Base-by-base conservation (phyloP, 1,140 invertebrate species). In the Bicyclus anynana region DNA sequence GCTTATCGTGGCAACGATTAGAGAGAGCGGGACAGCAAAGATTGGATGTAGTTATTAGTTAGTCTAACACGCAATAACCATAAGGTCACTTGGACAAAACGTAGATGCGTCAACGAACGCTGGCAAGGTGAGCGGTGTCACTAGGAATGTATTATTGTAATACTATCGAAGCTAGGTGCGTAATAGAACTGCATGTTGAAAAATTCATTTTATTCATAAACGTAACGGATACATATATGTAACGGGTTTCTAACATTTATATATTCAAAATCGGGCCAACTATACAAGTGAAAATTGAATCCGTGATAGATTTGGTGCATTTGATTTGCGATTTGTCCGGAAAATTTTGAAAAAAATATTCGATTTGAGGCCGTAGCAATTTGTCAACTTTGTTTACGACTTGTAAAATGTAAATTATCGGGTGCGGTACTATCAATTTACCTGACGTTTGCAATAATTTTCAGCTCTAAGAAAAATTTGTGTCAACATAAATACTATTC, bases 71-170 rank as follows among this genome's bases (percentile, higher is more conserved):
- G 77, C 74, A 73, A 62, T 74, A 74, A 66, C 70, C 67, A 67
- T 83, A 83, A 87, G 84, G 84, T 87, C 84, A 74, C 72, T 78
- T 74, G 73, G 74, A 84, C 84, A 86, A 83, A 84, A 84, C 84
- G 74, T 80, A 77, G 77, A 81, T 79, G 81, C 83, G 84, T 86
- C 84, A 87, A 87, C 81, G 81, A 79, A 84, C 84, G 79, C 78
- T 74, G 58, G 78, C 84, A 86, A 87, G 84, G 84, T 85, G 78
- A 87, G 76, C 74, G 76, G 80, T 84, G 83, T 85, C 74, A 69
- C 72, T 80, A 84, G 79, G 79, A 80, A 83, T 84, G 69, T 82
- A 83, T 84, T 84, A 84, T 80, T 72, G 75, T 79, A 80, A 76
- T 80, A 80, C 53, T 66, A 53, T 50, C 50, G 66, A 68, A 67